A percentile compares a stretch with the other conserved stretches of the same genome.
Conservation (phyloP, 2,888 invertebrate species). For the Cistogaster globosa region DNA sequence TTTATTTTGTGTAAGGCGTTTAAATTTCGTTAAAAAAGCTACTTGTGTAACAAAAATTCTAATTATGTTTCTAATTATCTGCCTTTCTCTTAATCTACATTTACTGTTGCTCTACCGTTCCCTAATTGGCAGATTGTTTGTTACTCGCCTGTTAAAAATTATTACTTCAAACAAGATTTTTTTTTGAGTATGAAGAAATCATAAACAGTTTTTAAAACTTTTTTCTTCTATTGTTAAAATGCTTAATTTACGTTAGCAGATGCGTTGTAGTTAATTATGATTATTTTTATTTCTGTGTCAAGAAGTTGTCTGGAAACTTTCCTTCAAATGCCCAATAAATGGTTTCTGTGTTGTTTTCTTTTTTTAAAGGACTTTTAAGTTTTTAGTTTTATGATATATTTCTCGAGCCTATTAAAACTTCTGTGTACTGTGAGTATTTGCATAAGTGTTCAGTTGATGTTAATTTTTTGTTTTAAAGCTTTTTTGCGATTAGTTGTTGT, state of each 20-base stretch:
- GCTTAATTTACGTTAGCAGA: no score
- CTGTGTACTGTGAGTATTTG: no score
- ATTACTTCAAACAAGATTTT: background rate
- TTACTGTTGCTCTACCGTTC: background rate
- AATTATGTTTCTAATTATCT: constrained; percentile 47
- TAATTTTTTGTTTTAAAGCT: no score
- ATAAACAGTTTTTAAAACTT: background rate
- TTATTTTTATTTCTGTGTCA: no score
- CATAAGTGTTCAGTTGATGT: no score
- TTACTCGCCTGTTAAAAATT: no score
- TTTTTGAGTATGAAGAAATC: background rate
- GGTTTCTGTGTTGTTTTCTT: background rate
- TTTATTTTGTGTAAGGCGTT: constrained; percentile 50
- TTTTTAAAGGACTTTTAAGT: background rate
- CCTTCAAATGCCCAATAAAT: constrained; percentile 44
- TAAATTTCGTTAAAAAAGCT: no score
- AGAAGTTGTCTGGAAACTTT: no score
- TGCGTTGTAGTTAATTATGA: no score
- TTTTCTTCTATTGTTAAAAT: background rate
- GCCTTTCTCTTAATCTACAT: background rate
- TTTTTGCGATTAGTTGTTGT: no score
- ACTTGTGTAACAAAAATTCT: constrained; percentile 61
- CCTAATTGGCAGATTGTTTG: no score
- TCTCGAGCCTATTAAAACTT: no score
- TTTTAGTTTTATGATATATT: constrained; percentile 3